Evolutionary conservation across 2,797 vertebrate species (phyloP).

Genomic region (Cryptoblepharus egeriae): DNA sequence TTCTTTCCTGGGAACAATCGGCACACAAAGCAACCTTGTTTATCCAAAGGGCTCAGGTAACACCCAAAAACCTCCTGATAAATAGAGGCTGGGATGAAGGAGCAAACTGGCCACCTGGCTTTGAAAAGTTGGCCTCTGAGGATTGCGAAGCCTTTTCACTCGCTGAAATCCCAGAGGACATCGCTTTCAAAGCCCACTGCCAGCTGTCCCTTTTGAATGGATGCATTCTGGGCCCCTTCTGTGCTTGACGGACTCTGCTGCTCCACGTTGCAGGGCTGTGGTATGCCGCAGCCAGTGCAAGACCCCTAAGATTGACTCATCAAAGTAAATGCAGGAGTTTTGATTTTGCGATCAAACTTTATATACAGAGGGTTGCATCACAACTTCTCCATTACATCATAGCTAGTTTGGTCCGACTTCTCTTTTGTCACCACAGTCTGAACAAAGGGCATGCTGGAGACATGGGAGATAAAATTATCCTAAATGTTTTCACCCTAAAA

Average conservation of each 20-base stretch:
- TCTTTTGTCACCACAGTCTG: neutral
- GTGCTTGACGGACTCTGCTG: conserved; percentile 1
- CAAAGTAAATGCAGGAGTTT: neutral
- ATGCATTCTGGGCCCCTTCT: neutral
- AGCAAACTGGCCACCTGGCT: conserved; percentile 29
- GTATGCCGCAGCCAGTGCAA: neutral
- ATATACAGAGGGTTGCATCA: neutral
- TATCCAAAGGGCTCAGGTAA: conserved; percentile 62
- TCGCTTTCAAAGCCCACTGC: neutral
- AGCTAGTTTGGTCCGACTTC: too few species aligned
- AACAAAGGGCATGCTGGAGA: neutral
- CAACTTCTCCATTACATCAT: too few species aligned
- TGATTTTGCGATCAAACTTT: neutral
- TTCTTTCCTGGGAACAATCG: conserved; percentile 59
- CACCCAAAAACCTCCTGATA: conserved; percentile 45
- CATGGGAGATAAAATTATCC: neutral
- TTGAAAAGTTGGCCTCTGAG: conserved; percentile 30
- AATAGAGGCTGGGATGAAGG: conserved; percentile 47
- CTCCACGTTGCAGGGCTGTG: neutral
- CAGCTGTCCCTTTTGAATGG: neutral
- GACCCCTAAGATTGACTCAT: neutral
- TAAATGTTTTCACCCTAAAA: neutral
- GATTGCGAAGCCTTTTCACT: neutral
- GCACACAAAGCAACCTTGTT: conserved; percentile 56
- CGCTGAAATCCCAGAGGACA: conserved; percentile 24